phyloP scores from a whole-genome alignment of 2,797 vertebrate genomes.

The Macroramphosus scolopax region DNA sequence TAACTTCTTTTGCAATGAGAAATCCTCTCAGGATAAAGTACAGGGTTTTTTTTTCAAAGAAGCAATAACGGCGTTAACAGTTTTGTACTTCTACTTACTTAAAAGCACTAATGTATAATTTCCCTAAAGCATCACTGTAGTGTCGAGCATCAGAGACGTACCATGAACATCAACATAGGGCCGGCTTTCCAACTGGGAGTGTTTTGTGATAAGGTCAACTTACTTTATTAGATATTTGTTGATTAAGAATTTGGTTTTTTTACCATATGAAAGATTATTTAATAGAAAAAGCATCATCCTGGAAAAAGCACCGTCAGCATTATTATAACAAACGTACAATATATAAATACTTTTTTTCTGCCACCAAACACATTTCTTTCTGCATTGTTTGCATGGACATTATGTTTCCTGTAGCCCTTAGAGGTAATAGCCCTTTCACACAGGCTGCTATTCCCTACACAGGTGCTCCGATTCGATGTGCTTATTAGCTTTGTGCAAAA shows the following conservation, averaged over 20 bases:
- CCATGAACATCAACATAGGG: no score
- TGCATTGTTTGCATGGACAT: conserved; percentile 31
- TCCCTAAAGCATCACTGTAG: not conserved
- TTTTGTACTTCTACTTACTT: not conserved
- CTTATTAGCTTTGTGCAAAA: not conserved
- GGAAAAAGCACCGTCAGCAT: no score
- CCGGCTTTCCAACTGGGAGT: no score
- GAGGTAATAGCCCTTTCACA: conserved; percentile 25
- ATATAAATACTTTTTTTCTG: no score
- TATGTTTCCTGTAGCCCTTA: conserved; percentile 17
- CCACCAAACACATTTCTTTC: conserved; percentile 4
- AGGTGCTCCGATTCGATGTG: conserved; percentile 7
- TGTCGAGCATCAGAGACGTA: conserved; percentile 3
- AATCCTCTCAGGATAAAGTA: not conserved
- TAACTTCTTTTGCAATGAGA: conserved; percentile 12
- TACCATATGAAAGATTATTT: no score
- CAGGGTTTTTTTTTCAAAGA: conserved; percentile 13
- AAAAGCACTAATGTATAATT: not conserved
- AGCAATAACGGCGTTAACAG: conserved; percentile 8
- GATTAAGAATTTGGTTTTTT: no score
- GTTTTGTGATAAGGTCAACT: no score
- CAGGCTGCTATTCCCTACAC: conserved; percentile 11
- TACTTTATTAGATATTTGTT: no score
- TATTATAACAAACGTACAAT: no score
- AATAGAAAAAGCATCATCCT: no score